Percentiles rank a stretch among this genome's conserved stretches.
phyloP scores from a whole-genome alignment of 2,113 vertebrate species.

The Toxotes chatareus region DNA sequence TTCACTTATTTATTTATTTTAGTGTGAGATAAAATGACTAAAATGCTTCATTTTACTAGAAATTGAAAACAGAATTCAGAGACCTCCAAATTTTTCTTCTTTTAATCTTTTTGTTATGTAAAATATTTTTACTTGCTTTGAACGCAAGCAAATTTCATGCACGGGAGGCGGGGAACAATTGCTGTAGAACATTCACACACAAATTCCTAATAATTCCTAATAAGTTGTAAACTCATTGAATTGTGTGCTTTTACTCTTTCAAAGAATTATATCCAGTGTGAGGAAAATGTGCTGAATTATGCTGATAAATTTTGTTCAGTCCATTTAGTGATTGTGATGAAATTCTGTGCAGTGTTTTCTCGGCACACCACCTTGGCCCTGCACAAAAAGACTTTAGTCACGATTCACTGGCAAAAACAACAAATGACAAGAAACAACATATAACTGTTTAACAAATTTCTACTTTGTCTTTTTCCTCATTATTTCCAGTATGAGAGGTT shows the following conservation, averaged over 20 bases:
- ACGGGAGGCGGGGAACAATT: neutral
- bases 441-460: slow-evolving; percentile 23
- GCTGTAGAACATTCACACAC: neutral
- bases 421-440: neutral
- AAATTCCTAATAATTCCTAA: neutral
- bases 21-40: neutral
- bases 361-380: slow-evolving; percentile 33
- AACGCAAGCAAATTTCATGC: neutral
- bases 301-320: slow-evolving; percentile 32
- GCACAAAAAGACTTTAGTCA: slow-evolving; percentile 11
- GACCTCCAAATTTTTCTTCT: neutral
- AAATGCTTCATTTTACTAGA: neutral
- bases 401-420: slow-evolving; percentile 36
- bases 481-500: slow-evolving; percentile 45
- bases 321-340: neutral
- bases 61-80: slow-evolving; percentile 16
- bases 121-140: neutral
- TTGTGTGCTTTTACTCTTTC: neutral
- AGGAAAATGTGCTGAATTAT: slow-evolving; percentile 9
- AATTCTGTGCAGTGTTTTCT: slow-evolving; percentile 48
- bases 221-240: slow-evolving; percentile 12
- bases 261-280: neutral
- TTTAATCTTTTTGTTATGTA: neutral
- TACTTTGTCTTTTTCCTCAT: slow-evolving; percentile 20
- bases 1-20: neutral